Evolutionary conservation across 1,140 invertebrate species (phyloP), one percentile per base, ranked within the genome.

Genomic region (Dendrolimus kikuchii): DNA sequence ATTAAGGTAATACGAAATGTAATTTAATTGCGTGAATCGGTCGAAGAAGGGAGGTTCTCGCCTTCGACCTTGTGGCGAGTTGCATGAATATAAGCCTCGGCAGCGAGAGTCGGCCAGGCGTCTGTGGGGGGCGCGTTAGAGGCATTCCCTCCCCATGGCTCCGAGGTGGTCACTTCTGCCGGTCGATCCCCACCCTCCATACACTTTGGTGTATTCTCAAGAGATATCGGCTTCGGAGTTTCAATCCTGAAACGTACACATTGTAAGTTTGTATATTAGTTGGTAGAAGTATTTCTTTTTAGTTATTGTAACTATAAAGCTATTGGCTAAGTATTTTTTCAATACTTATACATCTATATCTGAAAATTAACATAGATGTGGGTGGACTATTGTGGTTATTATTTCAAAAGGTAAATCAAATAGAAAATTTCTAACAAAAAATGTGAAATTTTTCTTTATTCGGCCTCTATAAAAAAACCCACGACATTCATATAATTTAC

Each of bases 1-100:
- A 23, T 23, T 46, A 36, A 51, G 44, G 43, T 7, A 7, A 36
- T 8, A 23, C 8, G 7, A 23, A 6, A 40, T 49, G 7, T 49
- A 23, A 23, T 59, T 81, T 71, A 88, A 55, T 88, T 88, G 58
- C 84, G 80, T 0, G 82, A 70, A 51, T 88, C 83, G 4, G 83
- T 88, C 9, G 86, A 88, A 5, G 86, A 86, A 1, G 86, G 86
- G 51, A 82, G 56, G 57, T 81, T 85, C 61, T 88, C 86, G 7
- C 81, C 81, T 9, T 88, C 86, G 45, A 81, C 55, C 66, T 85
- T 88, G 62, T 81, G 79, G 49, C 76, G 74, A 6, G 67, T 48
- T 6, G 77, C 77, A 46, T 84, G 81, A 0, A 83, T 65, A 57
- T 86, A 86, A 43, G 78, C 73, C 52, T 84, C 81, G 5, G 70